These are phyloP conservation scores for Mungos mungo DNA, from an alignment of 2,113 vertebrate species.

Conservation along the genomic window DNA sequence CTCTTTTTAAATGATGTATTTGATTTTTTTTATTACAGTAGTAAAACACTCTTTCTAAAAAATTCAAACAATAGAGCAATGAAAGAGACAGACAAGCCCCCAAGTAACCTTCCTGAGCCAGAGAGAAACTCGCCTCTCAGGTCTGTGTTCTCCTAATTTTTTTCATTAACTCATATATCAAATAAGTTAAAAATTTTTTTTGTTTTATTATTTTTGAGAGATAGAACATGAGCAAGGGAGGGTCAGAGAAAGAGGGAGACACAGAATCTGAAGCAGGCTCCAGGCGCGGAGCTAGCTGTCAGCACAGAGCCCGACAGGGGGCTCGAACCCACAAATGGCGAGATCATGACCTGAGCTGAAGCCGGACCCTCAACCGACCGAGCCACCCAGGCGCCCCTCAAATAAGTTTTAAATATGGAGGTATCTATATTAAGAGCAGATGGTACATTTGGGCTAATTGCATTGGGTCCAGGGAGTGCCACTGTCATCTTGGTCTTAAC, in stretches of 20 bases:
- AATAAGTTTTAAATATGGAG: not conserved
- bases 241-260: too few species aligned
- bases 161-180: not conserved
- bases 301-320: too few species aligned
- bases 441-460: conserved; percentile 5
- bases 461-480: not conserved
- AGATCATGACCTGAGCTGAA: too few species aligned
- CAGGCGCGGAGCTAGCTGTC: too few species aligned
- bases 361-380: too few species aligned
- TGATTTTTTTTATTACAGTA: conserved; percentile 5
- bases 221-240: too few species aligned
- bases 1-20: not conserved
- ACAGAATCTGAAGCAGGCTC: too few species aligned
- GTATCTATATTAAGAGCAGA: conserved; percentile 33
- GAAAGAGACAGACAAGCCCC: not conserved
- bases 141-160: not conserved
- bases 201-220: too few species aligned
- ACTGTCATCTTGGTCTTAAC: not conserved
- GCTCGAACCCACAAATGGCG: too few species aligned
- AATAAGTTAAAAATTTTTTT: not conserved
- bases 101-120: not conserved
- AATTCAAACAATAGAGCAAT: conserved; percentile 43
- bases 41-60: conserved; percentile 43
- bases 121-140: not conserved
- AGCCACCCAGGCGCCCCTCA: too few species aligned